Conservation (phyloP, 2,888 invertebrate genomes). For the Microplitis deprimator region DNA sequence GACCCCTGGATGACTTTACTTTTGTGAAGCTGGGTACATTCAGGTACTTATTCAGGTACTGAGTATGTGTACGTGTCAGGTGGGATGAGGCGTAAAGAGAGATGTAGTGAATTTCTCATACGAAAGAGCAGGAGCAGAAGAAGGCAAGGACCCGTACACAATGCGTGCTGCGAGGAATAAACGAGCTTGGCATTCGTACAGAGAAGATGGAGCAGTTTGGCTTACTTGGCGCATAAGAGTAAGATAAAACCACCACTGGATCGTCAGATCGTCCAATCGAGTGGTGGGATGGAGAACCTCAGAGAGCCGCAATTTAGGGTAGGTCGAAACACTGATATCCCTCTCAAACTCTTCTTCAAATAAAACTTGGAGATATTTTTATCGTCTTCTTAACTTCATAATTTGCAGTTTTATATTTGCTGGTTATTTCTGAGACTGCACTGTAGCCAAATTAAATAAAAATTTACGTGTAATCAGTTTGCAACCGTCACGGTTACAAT, state of each 20-base stretch:
- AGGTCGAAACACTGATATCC: conserved; percentile 54
- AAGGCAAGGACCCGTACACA: conserved; percentile 66
- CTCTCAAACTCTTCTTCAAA: conserved; percentile 11
- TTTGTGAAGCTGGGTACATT: conserved; percentile 37
- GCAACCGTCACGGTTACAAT: conserved; percentile 8
- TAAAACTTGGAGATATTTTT: background rate
- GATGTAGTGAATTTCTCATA: conserved; percentile 56
- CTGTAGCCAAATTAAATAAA: background rate
- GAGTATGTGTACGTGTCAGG: conserved; percentile 40
- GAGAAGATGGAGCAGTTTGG: conserved; percentile 34
- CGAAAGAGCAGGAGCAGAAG: conserved; percentile 58
- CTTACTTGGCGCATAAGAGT: conserved; percentile 15
- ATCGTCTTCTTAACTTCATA: background rate
- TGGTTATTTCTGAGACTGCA: conserved; percentile 17
- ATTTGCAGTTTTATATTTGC: too few species aligned
- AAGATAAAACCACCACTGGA: background rate
- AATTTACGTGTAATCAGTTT: conserved; percentile 13
- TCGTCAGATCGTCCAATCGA: conserved; percentile 23
- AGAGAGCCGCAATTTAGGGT: conserved; percentile 62
- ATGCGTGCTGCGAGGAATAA: conserved; percentile 65
- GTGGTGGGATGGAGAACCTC: conserved; percentile 38
- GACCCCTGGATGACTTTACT: conserved; percentile 41
- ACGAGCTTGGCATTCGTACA: conserved; percentile 54
- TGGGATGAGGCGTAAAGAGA: conserved; percentile 33
- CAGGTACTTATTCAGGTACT: conserved; percentile 34